Conservation (phyloP, 1,140 invertebrate genomes). For the Drosophila santomea region DNA sequence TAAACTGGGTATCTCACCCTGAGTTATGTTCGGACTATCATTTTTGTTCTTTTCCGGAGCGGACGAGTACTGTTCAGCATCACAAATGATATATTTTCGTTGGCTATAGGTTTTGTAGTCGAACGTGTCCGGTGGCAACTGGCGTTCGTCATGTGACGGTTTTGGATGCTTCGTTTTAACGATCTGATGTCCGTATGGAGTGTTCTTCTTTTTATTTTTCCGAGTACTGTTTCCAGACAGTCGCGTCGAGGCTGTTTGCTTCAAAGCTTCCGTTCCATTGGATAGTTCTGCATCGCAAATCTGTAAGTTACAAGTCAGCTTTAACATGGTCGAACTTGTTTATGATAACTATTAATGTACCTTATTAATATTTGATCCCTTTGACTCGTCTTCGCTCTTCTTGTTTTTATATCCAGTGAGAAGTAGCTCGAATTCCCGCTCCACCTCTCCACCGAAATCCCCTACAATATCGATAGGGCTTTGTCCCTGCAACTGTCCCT, state of each 20-base stretch:
- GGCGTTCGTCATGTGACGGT: conserved; percentile 36
- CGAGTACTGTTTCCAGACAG: conserved; percentile 16
- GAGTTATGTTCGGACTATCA: conserved; percentile 5
- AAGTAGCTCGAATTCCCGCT: conserved; percentile 53
- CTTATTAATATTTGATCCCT: conserved; percentile 30
- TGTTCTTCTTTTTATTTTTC: conserved; percentile 35
- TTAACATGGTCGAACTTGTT: neutral
- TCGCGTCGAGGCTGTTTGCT: conserved; percentile 5
- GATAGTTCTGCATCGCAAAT: conserved; percentile 37
- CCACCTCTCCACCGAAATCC: conserved; percentile 39
- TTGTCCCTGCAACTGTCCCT: conserved; percentile 13
- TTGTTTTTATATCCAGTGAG: conserved; percentile 87
- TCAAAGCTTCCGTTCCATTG: conserved; percentile 33
- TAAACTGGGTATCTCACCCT: conserved; percentile 23
- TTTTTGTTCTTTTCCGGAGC: conserved; percentile 21
- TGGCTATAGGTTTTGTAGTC: conserved; percentile 36
- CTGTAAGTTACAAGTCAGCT: neutral
- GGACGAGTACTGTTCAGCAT: conserved; percentile 17
- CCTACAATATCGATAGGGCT: conserved; percentile 41
- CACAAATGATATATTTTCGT: conserved; percentile 21
- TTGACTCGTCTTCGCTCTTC: conserved; percentile 86
- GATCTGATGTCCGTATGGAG: conserved; percentile 21
- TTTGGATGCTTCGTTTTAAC: conserved; percentile 24
- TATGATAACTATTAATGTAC: neutral
- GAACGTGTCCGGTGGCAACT: conserved; percentile 42